phyloP scores from a whole-genome alignment of 2,888 invertebrate genomes.

The Rhimphoctona megacephalus region DNA sequence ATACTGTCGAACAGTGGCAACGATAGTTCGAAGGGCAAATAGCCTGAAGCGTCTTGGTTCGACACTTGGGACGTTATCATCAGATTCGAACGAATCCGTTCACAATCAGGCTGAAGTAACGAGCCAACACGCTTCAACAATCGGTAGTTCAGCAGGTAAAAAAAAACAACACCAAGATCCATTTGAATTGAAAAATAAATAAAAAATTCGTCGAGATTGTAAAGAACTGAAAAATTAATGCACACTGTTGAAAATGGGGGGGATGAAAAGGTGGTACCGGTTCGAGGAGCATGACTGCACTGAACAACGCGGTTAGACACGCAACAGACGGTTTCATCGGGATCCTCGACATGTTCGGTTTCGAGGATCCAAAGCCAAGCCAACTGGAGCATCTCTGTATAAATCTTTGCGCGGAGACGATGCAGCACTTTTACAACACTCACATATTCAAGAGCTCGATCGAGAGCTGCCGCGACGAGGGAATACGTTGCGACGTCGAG shows the following conservation, averaged over 20 bases:
- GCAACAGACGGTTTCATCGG: slow-evolving; percentile 98
- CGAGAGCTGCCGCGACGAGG: slow-evolving; percentile 97
- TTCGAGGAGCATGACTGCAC: slow-evolving; percentile 95
- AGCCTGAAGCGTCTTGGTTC: slow-evolving; percentile 95
- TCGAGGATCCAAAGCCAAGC: slow-evolving; percentile 96
- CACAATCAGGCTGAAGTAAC: slow-evolving; percentile 94
- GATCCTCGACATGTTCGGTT: slow-evolving; percentile 98
- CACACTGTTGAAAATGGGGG: slow-evolving; percentile 18
- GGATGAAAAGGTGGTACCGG: slow-evolving; percentile 86
- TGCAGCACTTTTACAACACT: slow-evolving; percentile 99
- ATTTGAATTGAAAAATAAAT: slow-evolving; percentile 18
- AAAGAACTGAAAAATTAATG: slow-evolving; percentile 37
- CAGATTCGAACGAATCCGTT: slow-evolving; percentile 96
- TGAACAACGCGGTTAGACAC: slow-evolving; percentile 96
- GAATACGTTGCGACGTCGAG: slow-evolving; percentile 94
- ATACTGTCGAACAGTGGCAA: slow-evolving; percentile 97
- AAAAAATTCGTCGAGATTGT: slow-evolving; percentile 1
- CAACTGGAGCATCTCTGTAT: slow-evolving; percentile 97
- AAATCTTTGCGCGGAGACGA: slow-evolving; percentile 97
- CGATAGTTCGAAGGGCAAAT: slow-evolving; percentile 96
- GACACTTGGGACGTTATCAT: slow-evolving; percentile 93
- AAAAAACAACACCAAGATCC: slow-evolving; percentile 48
- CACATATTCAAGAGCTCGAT: slow-evolving; percentile 98
- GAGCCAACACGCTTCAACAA: slow-evolving; percentile 94
- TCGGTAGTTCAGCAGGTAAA: slow-evolving; percentile 86